phyloP scores from a whole-genome alignment of 2,797 vertebrate species.

The Diplodus puntazzo region DNA sequence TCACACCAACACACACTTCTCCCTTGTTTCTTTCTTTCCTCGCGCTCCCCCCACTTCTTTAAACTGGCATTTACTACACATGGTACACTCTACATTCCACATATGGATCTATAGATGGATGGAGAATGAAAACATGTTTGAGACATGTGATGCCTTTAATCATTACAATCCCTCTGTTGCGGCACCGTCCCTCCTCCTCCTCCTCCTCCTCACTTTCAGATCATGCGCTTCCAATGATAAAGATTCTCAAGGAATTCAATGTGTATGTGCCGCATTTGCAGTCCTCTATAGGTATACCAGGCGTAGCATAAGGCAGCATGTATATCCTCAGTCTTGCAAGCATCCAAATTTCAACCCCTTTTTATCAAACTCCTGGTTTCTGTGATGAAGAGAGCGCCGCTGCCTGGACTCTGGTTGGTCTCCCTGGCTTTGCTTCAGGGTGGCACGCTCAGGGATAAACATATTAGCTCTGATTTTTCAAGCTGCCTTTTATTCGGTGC shows the following conservation, averaged over 20 bases:
- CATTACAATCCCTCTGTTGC: slow-evolving; percentile 39
- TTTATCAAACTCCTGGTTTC: slow-evolving; percentile 22
- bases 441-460: slow-evolving; percentile 31
- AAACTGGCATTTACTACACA: slow-evolving; percentile 35
- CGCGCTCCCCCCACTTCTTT: neutral
- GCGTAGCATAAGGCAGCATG: neutral
- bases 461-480: slow-evolving; percentile 38
- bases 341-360: neutral
- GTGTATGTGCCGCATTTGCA: slow-evolving; percentile 5
- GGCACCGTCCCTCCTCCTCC: neutral
- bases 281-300: neutral
- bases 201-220: slow-evolving; percentile 22
- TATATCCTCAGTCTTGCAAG: neutral
- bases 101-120: slow-evolving; percentile 46
- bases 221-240: slow-evolving; percentile 31
- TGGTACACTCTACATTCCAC: slow-evolving; percentile 50
- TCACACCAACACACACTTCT: neutral
- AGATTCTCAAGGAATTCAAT: slow-evolving; percentile 12
- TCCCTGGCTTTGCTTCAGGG: slow-evolving; percentile 34
- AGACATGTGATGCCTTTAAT: slow-evolving; percentile 63
- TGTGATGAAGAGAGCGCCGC: slow-evolving; percentile 12
- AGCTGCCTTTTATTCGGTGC: slow-evolving; percentile 34
- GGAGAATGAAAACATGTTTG: slow-evolving; percentile 34
- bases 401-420: neutral
- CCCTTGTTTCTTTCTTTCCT: neutral